Evolutionary conservation across 2,797 vertebrate genomes (phyloP), one percentile per base, ranked within the genome.

Genomic region (Emydoidea blandingii): DNA sequence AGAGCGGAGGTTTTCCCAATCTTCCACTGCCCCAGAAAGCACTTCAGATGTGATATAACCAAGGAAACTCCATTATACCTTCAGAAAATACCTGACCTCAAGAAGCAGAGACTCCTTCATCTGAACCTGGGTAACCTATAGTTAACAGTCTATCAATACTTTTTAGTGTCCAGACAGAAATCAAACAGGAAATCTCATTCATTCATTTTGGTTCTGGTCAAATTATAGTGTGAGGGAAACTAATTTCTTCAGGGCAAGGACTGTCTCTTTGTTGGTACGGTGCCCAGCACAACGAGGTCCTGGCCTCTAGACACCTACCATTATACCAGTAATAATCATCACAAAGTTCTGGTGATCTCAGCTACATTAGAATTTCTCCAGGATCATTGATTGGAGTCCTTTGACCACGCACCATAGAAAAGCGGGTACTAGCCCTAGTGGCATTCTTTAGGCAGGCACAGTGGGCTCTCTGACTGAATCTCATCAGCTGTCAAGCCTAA

Each of bases 391-490:
- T 65, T 2, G 27, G 5, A 27, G 18, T 53, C 4, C 1, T 54
- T 59, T 72, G 76, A 47, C 37, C 31, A 50, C 53, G 23, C 8
- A 2, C 10, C 79, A 19, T 81, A 34, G 9, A 14, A 10, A 57
- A 59, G 5, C 14, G 14, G 0, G 0, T 53, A 34, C 19, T 15
- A 47, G 50, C 78, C 25, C 14, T 2, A 65, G n/a, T 31, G 50
- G 31, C 12, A 92, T n/a, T 87, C n/a, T 44, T 31, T 31, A 59
- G 27, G 57, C n/a, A 74, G 37, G 10, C 5, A 49, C 82, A 56
- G 86, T 34, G 3, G 44, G 0, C 49, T 83, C 18, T 37, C 21
- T 4, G 11, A 50, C 21, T 89, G 59, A 76, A 5, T 62, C 1
- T 72, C 49, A 9, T 21, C 56, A 62, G 8, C 62, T 78, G 53